These are phyloP conservation scores for Mayetiola destructor DNA, from an alignment of 2,888 invertebrate species.

Conservation along the genomic window DNA sequence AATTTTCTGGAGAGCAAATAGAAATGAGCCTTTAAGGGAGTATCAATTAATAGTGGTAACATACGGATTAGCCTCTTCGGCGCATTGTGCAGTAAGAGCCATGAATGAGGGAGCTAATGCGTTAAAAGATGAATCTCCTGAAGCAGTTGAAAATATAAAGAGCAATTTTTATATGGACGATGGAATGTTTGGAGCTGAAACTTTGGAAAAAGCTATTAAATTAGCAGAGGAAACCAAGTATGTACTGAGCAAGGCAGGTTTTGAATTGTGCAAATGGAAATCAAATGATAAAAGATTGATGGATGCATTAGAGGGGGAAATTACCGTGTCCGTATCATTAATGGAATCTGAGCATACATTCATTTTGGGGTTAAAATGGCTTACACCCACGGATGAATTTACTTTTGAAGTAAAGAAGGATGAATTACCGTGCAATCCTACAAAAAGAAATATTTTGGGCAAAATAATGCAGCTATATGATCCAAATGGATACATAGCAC, in stretches of 20 bases:
- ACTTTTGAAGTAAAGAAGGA: background rate
- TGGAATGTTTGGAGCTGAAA: background rate
- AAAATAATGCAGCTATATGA: background rate
- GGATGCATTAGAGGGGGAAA: background rate
- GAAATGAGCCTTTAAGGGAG: background rate
- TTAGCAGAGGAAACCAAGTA: background rate
- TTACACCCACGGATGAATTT: background rate
- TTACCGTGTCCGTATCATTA: background rate
- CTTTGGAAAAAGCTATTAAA: background rate
- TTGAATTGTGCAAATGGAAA: background rate
- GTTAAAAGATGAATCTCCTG: background rate
- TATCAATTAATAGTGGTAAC: background rate
- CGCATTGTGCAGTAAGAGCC: slow-evolving; percentile 20
- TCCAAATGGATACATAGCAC: slow-evolving; percentile 16
- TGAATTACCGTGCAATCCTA: background rate
- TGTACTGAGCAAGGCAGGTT: background rate
- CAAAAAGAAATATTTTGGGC: background rate
- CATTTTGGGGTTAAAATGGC: background rate
- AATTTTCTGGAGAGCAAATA: background rate
- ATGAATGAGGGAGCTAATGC: slow-evolving; percentile 18
- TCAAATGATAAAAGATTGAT: background rate
- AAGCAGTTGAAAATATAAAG: background rate
- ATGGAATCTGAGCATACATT: background rate
- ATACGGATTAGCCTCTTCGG: slow-evolving; percentile 14
- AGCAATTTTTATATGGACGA: slow-evolving; percentile 14